A percentile compares a stretch with the other conserved stretches of the same genome.
phyloP scores from a whole-genome alignment of 2,797 vertebrate genomes.

The Iguana delicatissima region DNA sequence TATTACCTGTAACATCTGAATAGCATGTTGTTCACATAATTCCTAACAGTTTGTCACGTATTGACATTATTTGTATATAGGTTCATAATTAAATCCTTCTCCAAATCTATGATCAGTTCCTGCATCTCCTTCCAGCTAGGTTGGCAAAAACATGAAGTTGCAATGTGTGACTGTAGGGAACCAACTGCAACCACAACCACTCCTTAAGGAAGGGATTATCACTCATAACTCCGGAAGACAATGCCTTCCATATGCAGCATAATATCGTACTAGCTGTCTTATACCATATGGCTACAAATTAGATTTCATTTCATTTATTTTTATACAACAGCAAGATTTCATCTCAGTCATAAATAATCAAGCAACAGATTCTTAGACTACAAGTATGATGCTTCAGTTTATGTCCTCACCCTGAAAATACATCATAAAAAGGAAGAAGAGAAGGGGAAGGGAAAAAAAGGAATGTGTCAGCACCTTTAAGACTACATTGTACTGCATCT shows the following conservation, averaged over 20 bases:
- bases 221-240: neutral
- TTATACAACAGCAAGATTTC: neutral
- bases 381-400: neutral
- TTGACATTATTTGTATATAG: constrained; percentile 22
- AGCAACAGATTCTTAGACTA: neutral
- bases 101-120: neutral
- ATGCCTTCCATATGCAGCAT: neutral
- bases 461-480: too few species aligned
- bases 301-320: constrained; percentile 2
- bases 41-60: accelerated
- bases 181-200: constrained; percentile 23
- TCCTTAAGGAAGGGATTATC: constrained; percentile 24
- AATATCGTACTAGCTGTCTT: constrained; percentile 31
- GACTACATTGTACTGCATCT: too few species aligned
- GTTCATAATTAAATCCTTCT: neutral
- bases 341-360: neutral
- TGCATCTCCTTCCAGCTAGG: constrained; percentile 41
- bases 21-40: neutral
- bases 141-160: constrained; percentile 42
- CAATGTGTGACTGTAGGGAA: constrained; percentile 33
- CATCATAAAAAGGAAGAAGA: too few species aligned
- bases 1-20: neutral
- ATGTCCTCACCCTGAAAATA: too few species aligned
- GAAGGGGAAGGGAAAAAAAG: too few species aligned
- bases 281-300: constrained; percentile 33